Evolutionary conservation across 2,797 vertebrate genomes (phyloP).

Genomic region (Rhinophrynus dorsalis): DNA sequence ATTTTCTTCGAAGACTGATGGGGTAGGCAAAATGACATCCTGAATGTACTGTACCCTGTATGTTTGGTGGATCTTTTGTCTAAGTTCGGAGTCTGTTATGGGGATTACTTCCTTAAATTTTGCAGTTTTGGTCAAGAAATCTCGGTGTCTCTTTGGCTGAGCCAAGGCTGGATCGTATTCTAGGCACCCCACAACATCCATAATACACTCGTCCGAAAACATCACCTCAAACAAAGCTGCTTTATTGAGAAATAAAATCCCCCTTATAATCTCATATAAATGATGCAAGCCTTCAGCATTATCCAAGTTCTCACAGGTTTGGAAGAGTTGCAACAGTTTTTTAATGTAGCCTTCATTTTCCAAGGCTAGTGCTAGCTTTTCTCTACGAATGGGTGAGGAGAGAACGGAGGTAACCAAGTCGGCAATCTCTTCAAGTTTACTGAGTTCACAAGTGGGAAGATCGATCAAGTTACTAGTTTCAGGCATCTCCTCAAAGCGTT

Average conservation of each 20-base stretch:
- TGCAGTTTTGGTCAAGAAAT: constrained; percentile 98
- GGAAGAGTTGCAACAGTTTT: constrained; percentile 95
- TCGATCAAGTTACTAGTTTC: constrained; percentile 94
- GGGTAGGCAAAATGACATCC: constrained; percentile 98
- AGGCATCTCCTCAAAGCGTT: constrained; percentile 94
- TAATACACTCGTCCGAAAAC: constrained; percentile 99
- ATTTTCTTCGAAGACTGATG: constrained; percentile 98
- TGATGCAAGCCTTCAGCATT: constrained; percentile 96
- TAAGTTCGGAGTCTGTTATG: constrained; percentile 97
- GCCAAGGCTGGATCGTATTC: constrained; percentile 96
- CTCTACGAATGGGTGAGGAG: constrained; percentile 93
- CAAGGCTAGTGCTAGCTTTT: constrained; percentile 94
- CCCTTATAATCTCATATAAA: constrained; percentile 94
- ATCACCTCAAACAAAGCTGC: constrained; percentile 97
- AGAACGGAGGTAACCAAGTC: constrained; percentile 96
- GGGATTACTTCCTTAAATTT: constrained; percentile 99
- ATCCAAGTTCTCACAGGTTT: constrained; percentile 93
- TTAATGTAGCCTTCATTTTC: constrained; percentile 96
- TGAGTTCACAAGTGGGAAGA: constrained; percentile 90
- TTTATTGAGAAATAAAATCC: constrained; percentile 98
- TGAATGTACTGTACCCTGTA: constrained; percentile 99
- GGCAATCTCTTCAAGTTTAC: constrained; percentile 94
- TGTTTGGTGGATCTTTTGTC: constrained; percentile 99
- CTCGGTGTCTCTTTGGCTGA: constrained; percentile 92
- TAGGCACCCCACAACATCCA: constrained; percentile 98